Percentiles rank a stretch among this genome's conserved stretches.
Conservation (phyloP, 1,140 invertebrate genomes). For the Matsumurasca onukii region DNA sequence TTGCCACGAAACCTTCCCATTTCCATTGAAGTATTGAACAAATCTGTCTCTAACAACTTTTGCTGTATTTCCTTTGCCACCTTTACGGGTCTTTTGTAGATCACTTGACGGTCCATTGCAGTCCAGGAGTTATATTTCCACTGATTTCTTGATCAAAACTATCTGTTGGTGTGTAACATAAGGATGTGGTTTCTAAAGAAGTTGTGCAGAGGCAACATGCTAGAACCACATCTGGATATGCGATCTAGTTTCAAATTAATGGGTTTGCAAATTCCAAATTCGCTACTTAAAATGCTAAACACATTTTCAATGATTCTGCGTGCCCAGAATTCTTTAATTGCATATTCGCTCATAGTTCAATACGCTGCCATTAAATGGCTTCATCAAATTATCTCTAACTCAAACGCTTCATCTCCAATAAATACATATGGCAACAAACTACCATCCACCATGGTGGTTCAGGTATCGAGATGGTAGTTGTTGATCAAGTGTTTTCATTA, state of each 20-base stretch:
- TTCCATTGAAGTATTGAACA: conserved; percentile 35
- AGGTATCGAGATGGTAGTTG: conserved; percentile 30
- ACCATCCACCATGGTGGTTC: conserved; percentile 24
- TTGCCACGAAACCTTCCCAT: conserved; percentile 37
- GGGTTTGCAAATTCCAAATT: conserved; percentile 46
- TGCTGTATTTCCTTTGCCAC: background rate
- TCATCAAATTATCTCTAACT: conserved; percentile 31
- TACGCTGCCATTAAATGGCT: conserved; percentile 30
- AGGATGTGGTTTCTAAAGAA: conserved; percentile 35
- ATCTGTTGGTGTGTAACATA: conserved; percentile 13
- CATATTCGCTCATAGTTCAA: conserved; percentile 43
- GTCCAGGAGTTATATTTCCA: conserved; percentile 4
- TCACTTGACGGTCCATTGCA: conserved; percentile 26
- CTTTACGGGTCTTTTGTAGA: conserved; percentile 21
- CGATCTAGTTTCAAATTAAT: conserved; percentile 44
- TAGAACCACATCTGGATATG: conserved; percentile 42
- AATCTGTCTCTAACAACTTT: conserved; percentile 20
- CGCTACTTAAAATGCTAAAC: conserved; percentile 49
- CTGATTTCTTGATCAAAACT: conserved; percentile 25
- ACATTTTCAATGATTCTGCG: conserved; percentile 51
- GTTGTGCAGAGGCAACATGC: conserved; percentile 42
- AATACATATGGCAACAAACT: conserved; percentile 38
- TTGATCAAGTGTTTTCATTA: conserved; percentile 36
- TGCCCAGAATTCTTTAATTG: conserved; percentile 50
- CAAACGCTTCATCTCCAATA: conserved; percentile 37